Evolutionary conservation across 1,140 invertebrate species (phyloP).

Genomic region (Melanaphis sacchari): DNA sequence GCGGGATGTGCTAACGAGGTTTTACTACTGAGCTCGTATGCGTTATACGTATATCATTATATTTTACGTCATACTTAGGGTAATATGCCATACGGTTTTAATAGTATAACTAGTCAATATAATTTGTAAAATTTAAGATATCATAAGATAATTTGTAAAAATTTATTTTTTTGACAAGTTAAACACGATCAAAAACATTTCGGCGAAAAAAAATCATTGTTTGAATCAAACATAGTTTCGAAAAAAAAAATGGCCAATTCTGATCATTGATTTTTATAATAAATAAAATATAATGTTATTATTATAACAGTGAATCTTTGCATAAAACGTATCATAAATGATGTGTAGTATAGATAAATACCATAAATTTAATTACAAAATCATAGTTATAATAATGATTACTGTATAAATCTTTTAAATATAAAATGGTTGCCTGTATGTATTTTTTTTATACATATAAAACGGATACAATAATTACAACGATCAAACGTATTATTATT

Average conservation of each 20-base stretch:
- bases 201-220: background rate
- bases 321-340: background rate
- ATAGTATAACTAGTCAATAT: background rate
- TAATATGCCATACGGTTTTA: background rate
- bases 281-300: background rate
- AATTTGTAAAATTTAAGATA: background rate
- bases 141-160: background rate
- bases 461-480: too few species aligned
- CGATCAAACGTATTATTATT: background rate
- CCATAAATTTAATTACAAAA: background rate
- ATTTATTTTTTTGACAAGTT: background rate
- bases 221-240: background rate
- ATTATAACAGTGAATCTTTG: background rate
- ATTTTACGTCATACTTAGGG: background rate
- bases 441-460: background rate
- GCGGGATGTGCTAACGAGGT: background rate
- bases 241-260: background rate
- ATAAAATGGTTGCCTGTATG: background rate
- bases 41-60: background rate
- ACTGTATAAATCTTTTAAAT: too few species aligned
- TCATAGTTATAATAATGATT: too few species aligned
- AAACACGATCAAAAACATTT: background rate
- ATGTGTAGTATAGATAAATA: background rate
- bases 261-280: background rate
- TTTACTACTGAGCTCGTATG: background rate